These are phyloP conservation scores for Conchocele bisecta DNA, from an alignment of 2,888 invertebrate species.

Conservation along the genomic window DNA sequence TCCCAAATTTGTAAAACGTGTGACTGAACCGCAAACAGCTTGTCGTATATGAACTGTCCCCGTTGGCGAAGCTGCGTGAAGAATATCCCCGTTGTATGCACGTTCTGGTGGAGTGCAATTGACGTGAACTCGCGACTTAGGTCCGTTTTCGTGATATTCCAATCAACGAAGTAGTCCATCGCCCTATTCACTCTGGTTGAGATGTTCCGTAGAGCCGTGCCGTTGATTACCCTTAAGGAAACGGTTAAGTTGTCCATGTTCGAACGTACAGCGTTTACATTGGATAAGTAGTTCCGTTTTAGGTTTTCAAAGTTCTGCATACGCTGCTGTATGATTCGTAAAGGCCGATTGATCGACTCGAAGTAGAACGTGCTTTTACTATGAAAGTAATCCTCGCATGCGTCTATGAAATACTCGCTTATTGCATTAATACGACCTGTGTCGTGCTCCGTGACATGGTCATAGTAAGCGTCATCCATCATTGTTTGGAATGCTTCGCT, in stretches of 20 bases:
- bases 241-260: too few species aligned
- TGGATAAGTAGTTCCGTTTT: conserved; percentile 33
- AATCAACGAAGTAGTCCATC: too few species aligned
- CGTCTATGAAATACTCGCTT: conserved; percentile 43
- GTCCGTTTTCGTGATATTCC: conserved; percentile 39
- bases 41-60: conserved; percentile 50
- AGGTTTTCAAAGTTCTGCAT: conserved; percentile 33
- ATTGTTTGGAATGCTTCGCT: conserved; percentile 30
- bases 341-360: conserved; percentile 57
- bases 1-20: conserved; percentile 47
- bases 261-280: neutral
- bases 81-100: conserved; percentile 51
- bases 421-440: conserved; percentile 25
- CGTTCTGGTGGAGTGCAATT: conserved; percentile 21
- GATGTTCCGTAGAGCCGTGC: too few species aligned
- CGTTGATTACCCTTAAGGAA: too few species aligned
- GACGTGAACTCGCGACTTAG: conserved; percentile 51
- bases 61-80: conserved; percentile 60
- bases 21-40: conserved; percentile 50
- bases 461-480: conserved; percentile 26
- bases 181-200: too few species aligned
- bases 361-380: conserved; percentile 64
- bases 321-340: conserved; percentile 43
- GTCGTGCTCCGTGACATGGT: conserved; percentile 4
- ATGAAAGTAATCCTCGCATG: conserved; percentile 59